Conservation (phyloP, 1,140 invertebrate genomes). For the Drosophila takahashii region DNA sequence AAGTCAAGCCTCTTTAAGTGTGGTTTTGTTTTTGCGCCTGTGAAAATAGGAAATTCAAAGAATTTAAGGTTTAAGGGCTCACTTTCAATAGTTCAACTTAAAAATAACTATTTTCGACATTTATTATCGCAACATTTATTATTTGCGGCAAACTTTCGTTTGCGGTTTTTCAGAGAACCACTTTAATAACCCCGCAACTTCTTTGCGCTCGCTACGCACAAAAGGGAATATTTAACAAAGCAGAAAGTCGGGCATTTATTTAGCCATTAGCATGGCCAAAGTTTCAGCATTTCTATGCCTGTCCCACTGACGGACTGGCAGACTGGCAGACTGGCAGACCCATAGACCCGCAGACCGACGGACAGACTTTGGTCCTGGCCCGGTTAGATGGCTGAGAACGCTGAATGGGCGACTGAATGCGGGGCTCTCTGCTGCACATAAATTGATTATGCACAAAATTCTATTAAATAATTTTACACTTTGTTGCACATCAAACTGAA, state of each 20-base stretch:
- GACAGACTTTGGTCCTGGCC: slow-evolving; percentile 21
- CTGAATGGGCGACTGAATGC: slow-evolving; percentile 32
- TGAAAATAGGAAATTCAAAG: not conserved
- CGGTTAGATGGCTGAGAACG: slow-evolving; percentile 16
- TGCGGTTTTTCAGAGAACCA: slow-evolving; percentile 3
- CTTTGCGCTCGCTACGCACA: slow-evolving; percentile 1
- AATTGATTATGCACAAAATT: slow-evolving; percentile 84
- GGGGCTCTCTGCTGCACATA: slow-evolving; percentile 72
- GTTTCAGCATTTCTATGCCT: slow-evolving; percentile 49
- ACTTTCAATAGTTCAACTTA: not conserved
- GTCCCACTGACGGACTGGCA: slow-evolving; percentile 18
- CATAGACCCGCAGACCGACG: slow-evolving; percentile 11
- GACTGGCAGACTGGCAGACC: slow-evolving; percentile 4
- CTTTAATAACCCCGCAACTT: slow-evolving; percentile 10
- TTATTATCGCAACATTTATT: slow-evolving; percentile 4
- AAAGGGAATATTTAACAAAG: slow-evolving; percentile 41
- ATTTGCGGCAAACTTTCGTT: slow-evolving; percentile 11
- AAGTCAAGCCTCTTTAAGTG: not conserved
- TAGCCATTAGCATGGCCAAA: slow-evolving; percentile 41
- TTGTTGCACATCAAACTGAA: slow-evolving; percentile 82
- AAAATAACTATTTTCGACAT: not conserved
- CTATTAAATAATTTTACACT: slow-evolving; percentile 83
- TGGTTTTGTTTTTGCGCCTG: too few species aligned
- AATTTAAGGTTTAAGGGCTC: not conserved
- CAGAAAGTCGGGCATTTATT: slow-evolving; percentile 29